Evolutionary conservation across 1,140 invertebrate genomes (phyloP).

Genomic region (Gryon sp.): DNA sequence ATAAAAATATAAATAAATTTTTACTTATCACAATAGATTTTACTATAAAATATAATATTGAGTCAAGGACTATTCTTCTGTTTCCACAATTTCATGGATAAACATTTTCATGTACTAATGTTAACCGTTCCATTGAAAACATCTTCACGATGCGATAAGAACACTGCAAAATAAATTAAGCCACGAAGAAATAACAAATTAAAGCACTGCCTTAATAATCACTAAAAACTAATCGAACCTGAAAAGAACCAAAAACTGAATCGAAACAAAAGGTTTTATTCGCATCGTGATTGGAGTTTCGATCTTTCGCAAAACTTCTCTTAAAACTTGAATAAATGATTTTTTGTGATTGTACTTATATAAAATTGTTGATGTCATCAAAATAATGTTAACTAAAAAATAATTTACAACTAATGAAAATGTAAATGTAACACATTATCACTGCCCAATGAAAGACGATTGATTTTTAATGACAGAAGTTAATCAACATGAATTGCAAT

Average conservation of each 20-base stretch:
- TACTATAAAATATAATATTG: too few species aligned
- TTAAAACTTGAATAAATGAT: slow-evolving; percentile 7
- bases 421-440: slow-evolving; percentile 22
- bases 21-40: too few species aligned
- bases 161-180: background rate
- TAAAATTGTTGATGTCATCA: background rate
- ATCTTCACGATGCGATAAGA: slow-evolving; percentile 22
- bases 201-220: slow-evolving; percentile 31
- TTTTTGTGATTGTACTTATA: slow-evolving; percentile 31
- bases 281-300: slow-evolving; percentile 18
- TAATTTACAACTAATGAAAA: background rate
- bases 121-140: background rate
- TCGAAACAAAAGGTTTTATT: too few species aligned
- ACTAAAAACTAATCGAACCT: slow-evolving; percentile 16
- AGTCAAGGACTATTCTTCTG: too few species aligned
- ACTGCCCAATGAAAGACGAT: slow-evolving; percentile 53
- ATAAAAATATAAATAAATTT: too few species aligned
- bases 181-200: slow-evolving; percentile 22
- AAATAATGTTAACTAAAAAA: slow-evolving; percentile 28
- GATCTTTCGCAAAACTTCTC: background rate
- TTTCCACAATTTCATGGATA: too few species aligned
- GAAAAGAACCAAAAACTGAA: too few species aligned
- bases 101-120: background rate
- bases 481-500: background rate
- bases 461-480: slow-evolving; percentile 21